A percentile compares a stretch with the other conserved stretches of the same genome.
Conservation (phyloP, 2,797 vertebrate species). For the Rhodeus uyekii region DNA sequence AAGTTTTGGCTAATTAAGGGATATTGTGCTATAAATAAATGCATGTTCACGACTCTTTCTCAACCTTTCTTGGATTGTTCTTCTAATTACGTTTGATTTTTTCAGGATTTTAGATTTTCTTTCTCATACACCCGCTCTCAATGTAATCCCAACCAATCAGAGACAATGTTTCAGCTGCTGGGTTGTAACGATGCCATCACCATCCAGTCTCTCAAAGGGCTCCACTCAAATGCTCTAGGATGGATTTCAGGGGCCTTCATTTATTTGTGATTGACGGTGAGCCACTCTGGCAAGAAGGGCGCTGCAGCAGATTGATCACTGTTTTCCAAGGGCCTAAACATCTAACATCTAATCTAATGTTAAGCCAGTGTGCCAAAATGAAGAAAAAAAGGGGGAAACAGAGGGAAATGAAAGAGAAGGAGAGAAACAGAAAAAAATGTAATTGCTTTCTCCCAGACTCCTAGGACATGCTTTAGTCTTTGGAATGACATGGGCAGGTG, state of each 20-base stretch:
- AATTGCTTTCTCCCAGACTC: slow-evolving; percentile 55
- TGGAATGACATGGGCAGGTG: not conserved
- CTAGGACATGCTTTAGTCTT: not conserved
- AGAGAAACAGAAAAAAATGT: slow-evolving; percentile 49
- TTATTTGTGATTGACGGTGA: slow-evolving; percentile 58
- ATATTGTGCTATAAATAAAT: slow-evolving; percentile 6
- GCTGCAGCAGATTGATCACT: slow-evolving; percentile 61
- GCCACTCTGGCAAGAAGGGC: slow-evolving; percentile 54
- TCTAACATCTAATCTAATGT: slow-evolving; percentile 64
- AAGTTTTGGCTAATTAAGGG: not conserved
- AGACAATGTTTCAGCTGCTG: not conserved
- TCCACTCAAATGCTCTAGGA: slow-evolving; percentile 19
- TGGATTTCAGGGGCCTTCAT: slow-evolving; percentile 52
- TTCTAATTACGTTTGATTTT: not conserved
- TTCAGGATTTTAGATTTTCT: not conserved
- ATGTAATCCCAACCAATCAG: slow-evolving; percentile 35
- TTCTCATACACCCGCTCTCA: slow-evolving; percentile 9
- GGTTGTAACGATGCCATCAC: slow-evolving; percentile 48
- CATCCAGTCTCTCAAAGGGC: slow-evolving; percentile 30
- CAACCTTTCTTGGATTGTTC: not conserved
- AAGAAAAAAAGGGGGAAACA: not conserved
- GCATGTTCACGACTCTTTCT: not conserved
- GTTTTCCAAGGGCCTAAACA: slow-evolving; percentile 56
- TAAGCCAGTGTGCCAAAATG: slow-evolving; percentile 52
- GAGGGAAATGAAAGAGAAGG: slow-evolving; percentile 32